phyloP scores from a whole-genome alignment of 2,888 invertebrate species.

The Petrophora chlorosata region DNA sequence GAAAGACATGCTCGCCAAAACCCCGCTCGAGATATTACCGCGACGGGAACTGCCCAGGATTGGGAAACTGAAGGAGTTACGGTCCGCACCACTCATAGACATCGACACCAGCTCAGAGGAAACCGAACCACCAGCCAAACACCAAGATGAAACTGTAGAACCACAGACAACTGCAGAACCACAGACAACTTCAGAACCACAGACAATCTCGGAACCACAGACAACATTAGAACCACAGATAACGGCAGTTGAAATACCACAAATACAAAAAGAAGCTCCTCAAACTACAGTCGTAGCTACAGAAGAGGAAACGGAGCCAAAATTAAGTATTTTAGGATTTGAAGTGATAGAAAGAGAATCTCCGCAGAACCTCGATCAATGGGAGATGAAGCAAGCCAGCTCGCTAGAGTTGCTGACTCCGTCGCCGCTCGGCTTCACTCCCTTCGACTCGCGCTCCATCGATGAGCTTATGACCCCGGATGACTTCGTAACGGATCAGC shows the following conservation, averaged over 20 bases:
- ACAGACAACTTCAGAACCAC: neutral
- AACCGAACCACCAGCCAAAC: conserved; percentile 16
- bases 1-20: conserved; percentile 87
- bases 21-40: conserved; percentile 86
- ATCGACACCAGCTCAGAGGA: conserved; percentile 34
- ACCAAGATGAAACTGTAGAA: neutral
- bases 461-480: conserved; percentile 85
- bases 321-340: conserved; percentile 64
- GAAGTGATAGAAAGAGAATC: conserved; percentile 63
- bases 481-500: conserved; percentile 78
- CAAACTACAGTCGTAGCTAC: conserved; percentile 6
- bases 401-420: conserved; percentile 84
- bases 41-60: conserved; percentile 64
- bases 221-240: too few species aligned
- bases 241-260: conserved; percentile 24
- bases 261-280: conserved; percentile 25
- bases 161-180: neutral
- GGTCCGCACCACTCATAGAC: conserved; percentile 60
- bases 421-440: conserved; percentile 81
- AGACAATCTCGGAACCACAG: neutral
- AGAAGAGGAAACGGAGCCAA: conserved; percentile 41
- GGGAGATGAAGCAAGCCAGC: conserved; percentile 65
- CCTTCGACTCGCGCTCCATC: conserved; percentile 83
- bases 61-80: conserved; percentile 56
- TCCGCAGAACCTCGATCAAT: conserved; percentile 57